Conservation (phyloP, 2,888 invertebrate genomes). For the Heliconius charithonia region DNA sequence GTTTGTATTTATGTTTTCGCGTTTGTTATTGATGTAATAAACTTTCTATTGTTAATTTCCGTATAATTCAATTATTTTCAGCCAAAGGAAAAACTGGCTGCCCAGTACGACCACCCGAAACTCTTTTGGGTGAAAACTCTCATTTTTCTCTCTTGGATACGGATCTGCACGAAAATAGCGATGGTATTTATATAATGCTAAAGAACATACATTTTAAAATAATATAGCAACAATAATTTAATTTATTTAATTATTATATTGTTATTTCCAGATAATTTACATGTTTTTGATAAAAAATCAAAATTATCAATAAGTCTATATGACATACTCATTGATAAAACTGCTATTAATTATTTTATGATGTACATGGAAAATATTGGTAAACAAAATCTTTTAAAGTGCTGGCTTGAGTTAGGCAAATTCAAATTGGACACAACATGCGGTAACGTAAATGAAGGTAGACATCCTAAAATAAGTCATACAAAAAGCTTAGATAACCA, state of each 20-base stretch:
- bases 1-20: constrained; percentile 63
- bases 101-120: constrained; percentile 79
- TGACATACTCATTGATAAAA: constrained; percentile 90
- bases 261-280: constrained; percentile 65
- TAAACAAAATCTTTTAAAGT: constrained; percentile 86
- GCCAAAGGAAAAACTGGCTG: constrained; percentile 81
- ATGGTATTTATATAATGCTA: constrained; percentile 61
- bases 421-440: constrained; percentile 73
- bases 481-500: constrained; percentile 71
- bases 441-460: constrained; percentile 53
- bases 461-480: constrained; percentile 61
- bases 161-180: constrained; percentile 61
- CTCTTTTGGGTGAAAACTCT: constrained; percentile 47
- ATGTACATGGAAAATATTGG: constrained; percentile 93
- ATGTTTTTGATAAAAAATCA: constrained; percentile 80
- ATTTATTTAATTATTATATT: constrained; percentile 22
- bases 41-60: constrained; percentile 11
- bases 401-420: constrained; percentile 90
- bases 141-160: constrained; percentile 53
- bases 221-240: background rate
- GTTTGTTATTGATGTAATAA: constrained; percentile 5
- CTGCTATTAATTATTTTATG: constrained; percentile 91
- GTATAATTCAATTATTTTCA: constrained; percentile 50
- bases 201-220: background rate
- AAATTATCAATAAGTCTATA: constrained; percentile 89